Percentiles rank a stretch among this genome's conserved stretches.
Conservation (phyloP, 2,113 vertebrate genomes). For the Melanostigma gelatinosum region DNA sequence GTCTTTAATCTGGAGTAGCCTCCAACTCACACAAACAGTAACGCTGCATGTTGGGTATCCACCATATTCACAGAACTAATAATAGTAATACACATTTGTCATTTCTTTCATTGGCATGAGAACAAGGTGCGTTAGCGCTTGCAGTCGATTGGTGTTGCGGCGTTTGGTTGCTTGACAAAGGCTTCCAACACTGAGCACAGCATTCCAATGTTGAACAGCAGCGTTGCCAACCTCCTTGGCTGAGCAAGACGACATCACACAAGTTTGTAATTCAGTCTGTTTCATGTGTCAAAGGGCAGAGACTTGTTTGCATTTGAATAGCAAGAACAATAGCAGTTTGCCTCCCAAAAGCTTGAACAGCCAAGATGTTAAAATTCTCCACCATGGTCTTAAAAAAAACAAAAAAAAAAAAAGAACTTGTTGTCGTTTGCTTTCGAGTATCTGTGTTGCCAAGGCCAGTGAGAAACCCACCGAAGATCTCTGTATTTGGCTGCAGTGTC, state of each 20-base stretch:
- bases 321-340: neutral
- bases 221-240: constrained; percentile 30
- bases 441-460: neutral
- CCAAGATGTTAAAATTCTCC: neutral
- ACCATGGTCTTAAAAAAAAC: neutral
- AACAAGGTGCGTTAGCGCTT: constrained; percentile 14
- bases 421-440: neutral
- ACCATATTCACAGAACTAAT: neutral
- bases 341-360: neutral
- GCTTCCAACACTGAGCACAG: constrained; percentile 17
- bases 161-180: neutral
- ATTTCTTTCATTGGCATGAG: constrained; percentile 20
- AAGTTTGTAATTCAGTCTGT: constrained; percentile 19
- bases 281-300: neutral
- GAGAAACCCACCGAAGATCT: neutral
- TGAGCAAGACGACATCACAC: constrained; percentile 21
- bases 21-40: neutral
- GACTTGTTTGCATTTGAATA: neutral
- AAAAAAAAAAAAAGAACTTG: neutral
- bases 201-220: constrained; percentile 1
- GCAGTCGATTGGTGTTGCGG: neutral
- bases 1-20: neutral
- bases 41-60: neutral
- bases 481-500: neutral
- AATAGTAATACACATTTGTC: neutral